Evolutionary conservation across 2,113 vertebrate genomes (phyloP).

Genomic region (Phyllopteryx taeniolatus): DNA sequence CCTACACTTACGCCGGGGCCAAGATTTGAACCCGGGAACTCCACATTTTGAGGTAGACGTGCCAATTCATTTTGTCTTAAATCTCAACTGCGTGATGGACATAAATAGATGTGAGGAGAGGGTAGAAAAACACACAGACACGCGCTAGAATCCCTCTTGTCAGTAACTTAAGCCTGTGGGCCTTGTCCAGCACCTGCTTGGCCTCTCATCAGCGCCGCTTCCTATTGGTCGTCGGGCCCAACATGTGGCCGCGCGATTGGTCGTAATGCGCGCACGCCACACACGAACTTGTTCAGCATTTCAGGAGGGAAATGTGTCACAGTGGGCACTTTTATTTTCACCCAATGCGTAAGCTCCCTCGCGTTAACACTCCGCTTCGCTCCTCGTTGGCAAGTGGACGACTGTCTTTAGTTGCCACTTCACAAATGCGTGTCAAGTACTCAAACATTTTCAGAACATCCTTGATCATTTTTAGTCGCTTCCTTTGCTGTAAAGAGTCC

Average conservation of each 20-base stretch:
- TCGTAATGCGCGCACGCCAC: neutral
- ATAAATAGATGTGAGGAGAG: neutral
- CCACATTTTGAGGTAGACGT: neutral
- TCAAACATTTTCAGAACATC: neutral
- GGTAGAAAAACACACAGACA: neutral
- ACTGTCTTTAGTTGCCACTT: neutral
- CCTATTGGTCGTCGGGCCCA: neutral
- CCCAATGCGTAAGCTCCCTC: neutral
- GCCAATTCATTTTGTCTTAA: neutral
- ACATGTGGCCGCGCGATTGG: neutral
- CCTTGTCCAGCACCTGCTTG: constrained; percentile 1
- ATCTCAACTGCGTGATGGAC: neutral
- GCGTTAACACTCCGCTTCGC: neutral
- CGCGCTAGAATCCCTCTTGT: neutral
- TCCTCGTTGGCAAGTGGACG: constrained; percentile 1
- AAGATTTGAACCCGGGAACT: neutral
- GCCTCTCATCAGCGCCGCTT: neutral
- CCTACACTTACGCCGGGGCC: neutral
- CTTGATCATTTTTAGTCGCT: neutral
- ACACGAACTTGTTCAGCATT: neutral
- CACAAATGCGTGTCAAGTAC: neutral
- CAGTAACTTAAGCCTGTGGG: neutral
- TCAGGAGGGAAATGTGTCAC: neutral
- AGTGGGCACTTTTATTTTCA: constrained; percentile 1
- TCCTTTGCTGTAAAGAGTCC: neutral